Evolutionary conservation across 2,113 vertebrate genomes (phyloP).

Genomic region (Periophthalmodon schlosseri): DNA sequence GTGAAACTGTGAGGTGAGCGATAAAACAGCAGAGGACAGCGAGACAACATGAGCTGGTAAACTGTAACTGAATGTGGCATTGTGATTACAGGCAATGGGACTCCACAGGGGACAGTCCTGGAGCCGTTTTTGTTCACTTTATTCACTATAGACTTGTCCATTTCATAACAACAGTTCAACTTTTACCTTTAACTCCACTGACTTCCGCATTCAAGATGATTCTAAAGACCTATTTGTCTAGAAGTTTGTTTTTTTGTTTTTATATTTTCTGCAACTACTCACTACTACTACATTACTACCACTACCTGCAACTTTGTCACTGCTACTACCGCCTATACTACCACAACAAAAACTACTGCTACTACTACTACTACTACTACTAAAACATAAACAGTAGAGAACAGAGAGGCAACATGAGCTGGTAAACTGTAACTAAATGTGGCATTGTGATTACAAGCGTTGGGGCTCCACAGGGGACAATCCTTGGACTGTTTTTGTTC

Average conservation of each 20-base stretch:
- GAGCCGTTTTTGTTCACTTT: not conserved
- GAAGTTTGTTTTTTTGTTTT: too few species aligned
- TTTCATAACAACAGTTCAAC: not conserved
- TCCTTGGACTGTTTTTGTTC: not conserved
- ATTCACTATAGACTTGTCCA: not conserved
- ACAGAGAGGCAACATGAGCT: not conserved
- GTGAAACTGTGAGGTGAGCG: not conserved
- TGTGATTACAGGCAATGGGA: not conserved
- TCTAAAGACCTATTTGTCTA: too few species aligned
- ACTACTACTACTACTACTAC: too few species aligned
- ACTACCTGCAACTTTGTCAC: too few species aligned
- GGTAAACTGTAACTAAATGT: not conserved
- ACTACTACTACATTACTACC: too few species aligned
- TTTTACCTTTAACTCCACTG: not conserved
- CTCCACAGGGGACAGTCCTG: conserved; percentile 6
- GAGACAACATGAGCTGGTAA: not conserved
- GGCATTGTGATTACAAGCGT: not conserved
- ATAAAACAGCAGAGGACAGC: conserved; percentile 4
- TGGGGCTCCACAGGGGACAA: conserved; percentile 1
- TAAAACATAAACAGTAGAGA: not conserved
- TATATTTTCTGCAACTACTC: too few species aligned
- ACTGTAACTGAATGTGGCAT: not conserved
- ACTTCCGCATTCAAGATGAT: too few species aligned
- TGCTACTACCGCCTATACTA: too few species aligned
- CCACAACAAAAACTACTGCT: too few species aligned